Evolutionary conservation across 2,888 invertebrate species (phyloP).

Genomic region (Oxytorus armatus): DNA sequence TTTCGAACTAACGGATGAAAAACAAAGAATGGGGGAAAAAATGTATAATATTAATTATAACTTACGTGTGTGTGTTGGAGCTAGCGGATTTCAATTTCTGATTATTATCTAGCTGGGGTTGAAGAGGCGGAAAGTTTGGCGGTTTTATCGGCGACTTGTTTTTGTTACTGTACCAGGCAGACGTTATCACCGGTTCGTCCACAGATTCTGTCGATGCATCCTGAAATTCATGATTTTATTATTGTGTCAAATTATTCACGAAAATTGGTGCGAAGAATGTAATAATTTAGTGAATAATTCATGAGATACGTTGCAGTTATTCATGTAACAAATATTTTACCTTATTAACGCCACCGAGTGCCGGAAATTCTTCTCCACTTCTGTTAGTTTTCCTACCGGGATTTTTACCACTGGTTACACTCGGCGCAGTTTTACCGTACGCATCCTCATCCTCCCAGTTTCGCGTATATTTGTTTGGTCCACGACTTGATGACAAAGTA

Average conservation of each 20-base stretch:
- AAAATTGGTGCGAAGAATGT: conserved; percentile 6
- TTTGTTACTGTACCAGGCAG: conserved; percentile 83
- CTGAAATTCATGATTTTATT: conserved; percentile 64
- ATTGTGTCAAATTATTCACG: too few species aligned
- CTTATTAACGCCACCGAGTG: conserved; percentile 81
- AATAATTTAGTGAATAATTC: too few species aligned
- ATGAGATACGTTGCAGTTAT: too few species aligned
- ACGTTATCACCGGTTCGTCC: conserved; percentile 82
- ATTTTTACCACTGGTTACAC: conserved; percentile 76
- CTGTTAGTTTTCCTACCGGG: conserved; percentile 78
- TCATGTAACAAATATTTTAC: conserved; percentile 61
- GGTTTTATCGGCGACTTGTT: conserved; percentile 78
- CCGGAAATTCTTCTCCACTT: conserved; percentile 87
- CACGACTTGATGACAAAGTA: conserved; percentile 87
- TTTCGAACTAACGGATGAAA: neutral
- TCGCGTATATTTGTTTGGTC: conserved; percentile 95
- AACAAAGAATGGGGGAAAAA: neutral
- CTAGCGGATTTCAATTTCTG: conserved; percentile 74
- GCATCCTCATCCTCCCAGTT: conserved; percentile 98
- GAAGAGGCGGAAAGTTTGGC: conserved; percentile 82
- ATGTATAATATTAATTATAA: neutral
- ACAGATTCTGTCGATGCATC: conserved; percentile 71
- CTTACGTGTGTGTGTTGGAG: conserved; percentile 74
- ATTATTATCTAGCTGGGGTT: conserved; percentile 76
- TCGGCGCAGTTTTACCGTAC: conserved; percentile 87